Evolutionary conservation across 2,113 vertebrate genomes (phyloP).

Genomic region (Mesoclemmys tuberculata): DNA sequence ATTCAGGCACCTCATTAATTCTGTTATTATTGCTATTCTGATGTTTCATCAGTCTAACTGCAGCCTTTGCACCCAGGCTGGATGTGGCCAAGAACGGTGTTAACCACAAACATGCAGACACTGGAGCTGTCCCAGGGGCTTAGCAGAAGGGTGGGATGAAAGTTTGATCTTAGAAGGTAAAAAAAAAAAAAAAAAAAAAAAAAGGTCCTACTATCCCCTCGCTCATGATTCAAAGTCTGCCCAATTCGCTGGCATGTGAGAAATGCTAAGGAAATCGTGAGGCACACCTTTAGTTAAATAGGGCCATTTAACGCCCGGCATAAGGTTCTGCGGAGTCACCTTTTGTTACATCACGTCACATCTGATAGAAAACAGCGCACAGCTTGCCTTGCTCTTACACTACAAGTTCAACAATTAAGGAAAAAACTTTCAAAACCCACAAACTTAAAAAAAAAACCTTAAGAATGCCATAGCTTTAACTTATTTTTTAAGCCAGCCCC

Average conservation of each 20-base stretch:
- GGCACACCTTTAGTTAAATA: conserved; percentile 59
- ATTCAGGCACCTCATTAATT: conserved; percentile 52
- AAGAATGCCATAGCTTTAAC: neutral
- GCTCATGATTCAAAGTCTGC: conserved; percentile 38
- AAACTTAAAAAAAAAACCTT: neutral
- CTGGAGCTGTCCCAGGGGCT: neutral
- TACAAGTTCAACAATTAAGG: conserved; percentile 25
- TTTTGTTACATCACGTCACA: conserved; percentile 75
- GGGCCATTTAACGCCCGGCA: conserved; percentile 28
- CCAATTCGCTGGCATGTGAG: conserved; percentile 38
- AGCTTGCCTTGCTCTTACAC: conserved; percentile 19
- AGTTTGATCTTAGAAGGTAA: neutral
- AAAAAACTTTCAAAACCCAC: neutral
- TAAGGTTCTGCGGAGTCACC: conserved; percentile 80
- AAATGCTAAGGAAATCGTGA: conserved; percentile 27
- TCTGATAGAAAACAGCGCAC: conserved; percentile 20
- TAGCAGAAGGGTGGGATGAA: neutral
- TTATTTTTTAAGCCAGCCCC: conserved; percentile 18
- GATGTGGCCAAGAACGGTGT: neutral
- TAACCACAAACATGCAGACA: neutral
- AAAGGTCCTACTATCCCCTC: neutral
- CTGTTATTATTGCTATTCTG: conserved; percentile 28
- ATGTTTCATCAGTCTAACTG: conserved; percentile 14
- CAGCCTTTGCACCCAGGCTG: neutral
- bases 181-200: no score